phyloP scores from a whole-genome alignment of 2,797 vertebrate species.

The Sebastes trivittatus region DNA sequence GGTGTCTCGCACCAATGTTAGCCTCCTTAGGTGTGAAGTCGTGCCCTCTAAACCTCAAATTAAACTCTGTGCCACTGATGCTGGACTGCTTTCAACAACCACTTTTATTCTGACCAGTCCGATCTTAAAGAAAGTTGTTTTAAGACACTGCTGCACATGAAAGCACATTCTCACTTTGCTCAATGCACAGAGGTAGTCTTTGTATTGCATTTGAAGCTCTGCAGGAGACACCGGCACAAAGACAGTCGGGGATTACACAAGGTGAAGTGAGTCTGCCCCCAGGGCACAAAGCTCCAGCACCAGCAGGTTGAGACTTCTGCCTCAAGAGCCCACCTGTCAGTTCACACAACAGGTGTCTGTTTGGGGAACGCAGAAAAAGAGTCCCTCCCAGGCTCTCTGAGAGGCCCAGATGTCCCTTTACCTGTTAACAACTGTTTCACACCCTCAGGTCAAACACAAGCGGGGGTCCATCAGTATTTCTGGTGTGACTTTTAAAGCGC shows the following conservation, averaged over 20 bases:
- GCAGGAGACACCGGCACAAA: background rate
- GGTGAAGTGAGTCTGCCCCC: slow-evolving; percentile 35
- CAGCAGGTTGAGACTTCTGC: slow-evolving; percentile 32
- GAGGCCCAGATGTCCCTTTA: slow-evolving; percentile 15
- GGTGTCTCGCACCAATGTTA: slow-evolving; percentile 7
- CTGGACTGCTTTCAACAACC: background rate
- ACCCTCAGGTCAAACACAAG: slow-evolving; percentile 6
- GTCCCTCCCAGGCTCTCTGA: slow-evolving; percentile 5
- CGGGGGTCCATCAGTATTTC: background rate
- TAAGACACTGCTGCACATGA: background rate
- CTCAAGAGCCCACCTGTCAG: slow-evolving; percentile 48
- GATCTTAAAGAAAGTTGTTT: background rate
- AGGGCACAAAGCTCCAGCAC: slow-evolving; percentile 8
- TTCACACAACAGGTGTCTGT: slow-evolving; percentile 51
- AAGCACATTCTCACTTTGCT: background rate
- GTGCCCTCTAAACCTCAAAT: background rate
- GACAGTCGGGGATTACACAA: slow-evolving; percentile 31
- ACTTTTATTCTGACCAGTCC: background rate
- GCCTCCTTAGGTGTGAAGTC: background rate
- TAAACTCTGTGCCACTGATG: background rate
- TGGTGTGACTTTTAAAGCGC: background rate
- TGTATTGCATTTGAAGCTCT: slow-evolving; percentile 2
- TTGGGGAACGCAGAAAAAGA: slow-evolving; percentile 2
- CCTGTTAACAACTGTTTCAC: background rate
- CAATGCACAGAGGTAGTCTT: slow-evolving; percentile 16